phyloP scores from a whole-genome alignment of 2,888 invertebrate genomes.

The Conops quadrifasciatus region DNA sequence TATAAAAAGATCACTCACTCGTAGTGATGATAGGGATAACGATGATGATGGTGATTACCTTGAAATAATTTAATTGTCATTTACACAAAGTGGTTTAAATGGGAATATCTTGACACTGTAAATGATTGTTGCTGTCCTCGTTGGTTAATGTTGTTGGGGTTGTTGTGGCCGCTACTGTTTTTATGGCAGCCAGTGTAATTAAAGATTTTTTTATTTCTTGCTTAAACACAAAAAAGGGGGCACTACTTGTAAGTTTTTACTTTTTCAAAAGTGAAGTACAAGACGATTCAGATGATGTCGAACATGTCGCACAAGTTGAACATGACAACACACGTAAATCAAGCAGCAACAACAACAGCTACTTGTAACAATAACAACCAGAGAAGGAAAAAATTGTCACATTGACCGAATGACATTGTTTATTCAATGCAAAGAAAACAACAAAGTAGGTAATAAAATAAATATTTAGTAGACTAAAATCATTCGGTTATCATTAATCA shows the following conservation, averaged over 20 bases:
- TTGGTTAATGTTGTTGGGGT: too few species aligned
- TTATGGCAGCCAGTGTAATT: neutral
- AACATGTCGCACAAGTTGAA: neutral
- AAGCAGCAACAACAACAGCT: too few species aligned
- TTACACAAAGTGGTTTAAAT: too few species aligned
- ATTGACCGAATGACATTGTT: conserved; percentile 32
- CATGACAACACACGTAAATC: neutral
- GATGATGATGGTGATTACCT: neutral
- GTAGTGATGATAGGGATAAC: neutral
- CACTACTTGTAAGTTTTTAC: neutral
- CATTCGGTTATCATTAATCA: neutral
- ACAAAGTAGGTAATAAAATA: neutral
- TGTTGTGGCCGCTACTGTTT: too few species aligned
- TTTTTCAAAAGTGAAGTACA: neutral
- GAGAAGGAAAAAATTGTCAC: neutral
- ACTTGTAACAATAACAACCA: neutral
- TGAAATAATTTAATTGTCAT: conserved; percentile 5
- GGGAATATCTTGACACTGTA: conserved; percentile 21
- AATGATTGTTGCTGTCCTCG: conserved; percentile 32
- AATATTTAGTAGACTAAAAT: neutral
- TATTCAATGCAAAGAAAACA: conserved; percentile 16
- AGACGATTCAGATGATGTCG: neutral
- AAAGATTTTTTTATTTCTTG: conserved; percentile 8
- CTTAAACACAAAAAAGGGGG: neutral
- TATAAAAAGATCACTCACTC: neutral